phyloP scores from a whole-genome alignment of 2,888 invertebrate species.

The Aelia acuminata region DNA sequence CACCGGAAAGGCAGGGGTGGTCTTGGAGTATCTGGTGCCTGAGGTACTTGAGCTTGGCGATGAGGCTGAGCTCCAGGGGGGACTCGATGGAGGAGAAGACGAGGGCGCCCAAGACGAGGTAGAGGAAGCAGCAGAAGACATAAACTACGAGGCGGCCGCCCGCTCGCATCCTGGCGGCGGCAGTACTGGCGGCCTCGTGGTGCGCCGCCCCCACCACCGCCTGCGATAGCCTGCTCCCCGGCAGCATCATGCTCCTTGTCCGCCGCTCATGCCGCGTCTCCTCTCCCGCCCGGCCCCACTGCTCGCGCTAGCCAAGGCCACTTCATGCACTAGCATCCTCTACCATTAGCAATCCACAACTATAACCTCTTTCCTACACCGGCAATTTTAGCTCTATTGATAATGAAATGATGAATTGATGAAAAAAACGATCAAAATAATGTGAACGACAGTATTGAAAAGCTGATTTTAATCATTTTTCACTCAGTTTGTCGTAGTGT shows the following conservation, averaged over 20 bases:
- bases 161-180: conserved; percentile 65
- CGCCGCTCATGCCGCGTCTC: neutral
- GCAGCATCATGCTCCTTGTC: neutral
- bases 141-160: conserved; percentile 70
- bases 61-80: conserved; percentile 76
- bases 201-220: neutral
- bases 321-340: neutral
- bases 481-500: too few species aligned
- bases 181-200: neutral
- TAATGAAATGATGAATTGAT: too few species aligned
- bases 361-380: neutral
- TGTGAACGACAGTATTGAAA: neutral
- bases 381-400: neutral
- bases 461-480: neutral
- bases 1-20: conserved; percentile 79
- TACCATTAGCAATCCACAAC: neutral
- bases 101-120: conserved; percentile 80
- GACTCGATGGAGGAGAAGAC: conserved; percentile 86
- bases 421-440: too few species aligned
- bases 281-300: neutral
- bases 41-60: conserved; percentile 73
- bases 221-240: too few species aligned
- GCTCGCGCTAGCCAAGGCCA: neutral
- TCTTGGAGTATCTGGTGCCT: conserved; percentile 76
- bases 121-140: conserved; percentile 73